Conservation (phyloP, 2,113 vertebrate species). For the Australoheros scitulus region DNA sequence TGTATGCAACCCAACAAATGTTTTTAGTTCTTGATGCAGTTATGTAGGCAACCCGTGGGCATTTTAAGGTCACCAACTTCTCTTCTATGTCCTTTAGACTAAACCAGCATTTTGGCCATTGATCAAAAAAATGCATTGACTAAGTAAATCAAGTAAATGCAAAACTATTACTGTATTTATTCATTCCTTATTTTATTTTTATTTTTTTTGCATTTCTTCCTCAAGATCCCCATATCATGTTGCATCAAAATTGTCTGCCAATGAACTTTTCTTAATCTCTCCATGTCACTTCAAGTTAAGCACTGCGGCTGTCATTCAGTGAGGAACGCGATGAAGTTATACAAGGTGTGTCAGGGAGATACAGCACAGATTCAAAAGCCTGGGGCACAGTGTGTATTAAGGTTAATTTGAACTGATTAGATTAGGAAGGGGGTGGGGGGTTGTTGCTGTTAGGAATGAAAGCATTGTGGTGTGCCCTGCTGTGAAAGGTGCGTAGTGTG, state of each 20-base stretch:
- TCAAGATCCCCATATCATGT: neutral
- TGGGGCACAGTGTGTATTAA: slow-evolving; percentile 64
- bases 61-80: slow-evolving; percentile 8
- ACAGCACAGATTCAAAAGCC: slow-evolving; percentile 65
- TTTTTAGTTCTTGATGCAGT: slow-evolving; percentile 27
- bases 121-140: neutral
- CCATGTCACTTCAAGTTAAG: slow-evolving; percentile 54
- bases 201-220: neutral
- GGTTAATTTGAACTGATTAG: slow-evolving; percentile 81
- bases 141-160: neutral
- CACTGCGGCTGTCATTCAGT: slow-evolving; percentile 55
- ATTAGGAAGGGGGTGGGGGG: slow-evolving; percentile 64
- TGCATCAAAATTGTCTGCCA: slow-evolving; percentile 35
- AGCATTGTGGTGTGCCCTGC: slow-evolving; percentile 43
- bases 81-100: neutral
- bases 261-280: slow-evolving; percentile 60
- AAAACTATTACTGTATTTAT: too few species aligned
- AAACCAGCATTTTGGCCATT: neutral
- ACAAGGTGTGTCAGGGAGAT: slow-evolving; percentile 75
- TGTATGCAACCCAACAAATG: slow-evolving; percentile 1
- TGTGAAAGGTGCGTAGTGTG: slow-evolving; percentile 39
- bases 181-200: neutral
- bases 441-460: slow-evolving; percentile 62
- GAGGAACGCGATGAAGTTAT: slow-evolving; percentile 47
- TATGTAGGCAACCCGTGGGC: slow-evolving; percentile 9